These are phyloP conservation scores for Drosophila ananassae DNA, from an alignment of 1,140 invertebrate species.

Conservation along the genomic window DNA sequence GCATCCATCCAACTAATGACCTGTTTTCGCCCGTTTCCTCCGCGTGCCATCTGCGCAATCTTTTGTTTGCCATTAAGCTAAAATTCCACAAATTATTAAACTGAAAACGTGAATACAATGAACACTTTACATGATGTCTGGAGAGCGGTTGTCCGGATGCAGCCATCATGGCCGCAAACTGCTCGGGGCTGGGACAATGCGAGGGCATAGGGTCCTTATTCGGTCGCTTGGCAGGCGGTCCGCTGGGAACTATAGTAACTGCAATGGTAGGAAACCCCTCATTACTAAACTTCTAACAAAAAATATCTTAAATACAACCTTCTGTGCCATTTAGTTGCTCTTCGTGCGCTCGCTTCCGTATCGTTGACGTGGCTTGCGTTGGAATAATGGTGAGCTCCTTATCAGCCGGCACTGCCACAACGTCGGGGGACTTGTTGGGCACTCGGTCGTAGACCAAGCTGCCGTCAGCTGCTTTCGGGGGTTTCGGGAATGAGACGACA, in stretches of 20 bases:
- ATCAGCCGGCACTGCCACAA: conserved; percentile 81
- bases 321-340: conserved; percentile 91
- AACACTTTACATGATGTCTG: conserved; percentile 86
- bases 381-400: conserved; percentile 84
- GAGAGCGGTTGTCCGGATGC: conserved; percentile 87
- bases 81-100: conserved; percentile 13
- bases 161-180: conserved; percentile 88
- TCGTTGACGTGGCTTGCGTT: conserved; percentile 84
- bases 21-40: conserved; percentile 90
- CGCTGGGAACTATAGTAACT: conserved; percentile 85
- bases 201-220: conserved; percentile 89
- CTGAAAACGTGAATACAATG: neutral
- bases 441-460: conserved; percentile 93
- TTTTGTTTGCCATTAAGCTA: conserved; percentile 90
- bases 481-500: conserved; percentile 93
- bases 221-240: conserved; percentile 88
- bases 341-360: conserved; percentile 90
- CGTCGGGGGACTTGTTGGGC: conserved; percentile 90
- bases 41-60: conserved; percentile 88
- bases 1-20: conserved; percentile 99
- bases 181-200: conserved; percentile 87
- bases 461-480: conserved; percentile 93
- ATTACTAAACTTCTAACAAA: neutral
- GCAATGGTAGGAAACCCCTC: neutral
- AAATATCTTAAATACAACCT: conserved; percentile 31